Evolutionary conservation across 2,113 vertebrate genomes (phyloP), one percentile per base, ranked within the genome.

Genomic region (Pangasianodon hypophthalmus): DNA sequence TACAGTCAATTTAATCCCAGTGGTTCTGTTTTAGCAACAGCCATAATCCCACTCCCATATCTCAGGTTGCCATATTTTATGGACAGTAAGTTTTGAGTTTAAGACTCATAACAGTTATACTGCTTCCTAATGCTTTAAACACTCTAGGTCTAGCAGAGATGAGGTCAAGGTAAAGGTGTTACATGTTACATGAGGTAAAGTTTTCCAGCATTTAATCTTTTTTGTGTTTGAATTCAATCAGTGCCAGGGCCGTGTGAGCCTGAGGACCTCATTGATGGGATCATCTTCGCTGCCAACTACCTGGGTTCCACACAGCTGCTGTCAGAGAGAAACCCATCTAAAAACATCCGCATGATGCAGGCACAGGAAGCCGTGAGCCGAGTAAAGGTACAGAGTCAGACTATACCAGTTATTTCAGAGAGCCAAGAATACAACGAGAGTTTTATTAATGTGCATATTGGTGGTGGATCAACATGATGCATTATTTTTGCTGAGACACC

Each of bases 201-300:
- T 3, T 41, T 77, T 56, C 19, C 54, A 56, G 41, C 19, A 11
- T 67, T 3, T 69, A 32, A 71, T 73, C 48, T 67, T 21, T 46
- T 41, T 24, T 19, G 54, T 80, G 41, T 8, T 44, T n/a, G 26
- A 60, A 58, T 84, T 88, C 50, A 6, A 41, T 86, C 93, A 99
- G 98, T 99, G 93, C 98, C 98, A 93, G 98, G 98, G 7, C 98
- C 98, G 21, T 99, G 98, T 62, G 98, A 99, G 90, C 98, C 98
- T 0, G 98, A 99, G 92, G 98, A 99, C 94, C 97, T 99, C 94
- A 99, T 99, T 56, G 98, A 99, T 93, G 98, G 98, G 29, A 99
- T 99, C 95, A 99, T 99, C 95, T 99, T 99, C 87, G 98, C 98
- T 62, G 98, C 98, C 94, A 99, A 99, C 95, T 99, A 99, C 95